Base-by-base conservation (phyloP, 2,113 vertebrate species). In the Mixornis gularis region DNA sequence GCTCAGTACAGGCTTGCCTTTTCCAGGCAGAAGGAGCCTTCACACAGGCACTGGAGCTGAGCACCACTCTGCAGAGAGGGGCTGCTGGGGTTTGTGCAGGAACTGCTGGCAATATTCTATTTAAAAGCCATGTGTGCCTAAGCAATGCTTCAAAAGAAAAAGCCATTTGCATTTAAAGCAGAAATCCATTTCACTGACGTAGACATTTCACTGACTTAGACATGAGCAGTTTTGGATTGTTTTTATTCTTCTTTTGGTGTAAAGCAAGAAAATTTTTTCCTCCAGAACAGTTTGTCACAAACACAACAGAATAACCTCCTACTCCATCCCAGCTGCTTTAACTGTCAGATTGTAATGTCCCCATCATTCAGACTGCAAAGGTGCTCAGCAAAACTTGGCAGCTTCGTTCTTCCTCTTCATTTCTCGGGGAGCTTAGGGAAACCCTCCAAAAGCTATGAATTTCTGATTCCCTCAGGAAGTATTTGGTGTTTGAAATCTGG, bases 81-180 rank as follows among this genome's bases (percentile, higher is more conserved):
- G 32, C 36, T 52, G 79, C 5, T 56, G 90, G 32, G 41, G 52
- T 77, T 79, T 56, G 27, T 71, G 58, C 60, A 74, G 62, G 46
- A 55, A 8, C 60, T 95, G 89, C 44, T 74, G 52, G 38, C 51
- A 87, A 11, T 34, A n/a, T 46, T 62, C 52, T 78, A 5, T 66
- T 84, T 80, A 51, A 85, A 63, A 91, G 74, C 27, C 17, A 36
- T 15, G 38, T 70, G 56, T 96, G 74, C 83, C 87, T 64, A 76
- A 95, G 80, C 70, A 87, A 15, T 60, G 87, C 81, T 94, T 91
- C 85, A 87, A 51, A 94, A 94, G 74, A 78, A 95, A 81, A 83
- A 95, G 48, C 56, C 43, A 13, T 81, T 87, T 78, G 80, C 36
- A 55, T 95, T 90, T 95, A 90, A 91, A 90, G 73, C 46, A 65